A percentile compares a stretch with the other conserved stretches of the same genome.
Evolutionary conservation across 2,888 invertebrate species (phyloP).

Genomic region (Heteromurus nitidus): DNA sequence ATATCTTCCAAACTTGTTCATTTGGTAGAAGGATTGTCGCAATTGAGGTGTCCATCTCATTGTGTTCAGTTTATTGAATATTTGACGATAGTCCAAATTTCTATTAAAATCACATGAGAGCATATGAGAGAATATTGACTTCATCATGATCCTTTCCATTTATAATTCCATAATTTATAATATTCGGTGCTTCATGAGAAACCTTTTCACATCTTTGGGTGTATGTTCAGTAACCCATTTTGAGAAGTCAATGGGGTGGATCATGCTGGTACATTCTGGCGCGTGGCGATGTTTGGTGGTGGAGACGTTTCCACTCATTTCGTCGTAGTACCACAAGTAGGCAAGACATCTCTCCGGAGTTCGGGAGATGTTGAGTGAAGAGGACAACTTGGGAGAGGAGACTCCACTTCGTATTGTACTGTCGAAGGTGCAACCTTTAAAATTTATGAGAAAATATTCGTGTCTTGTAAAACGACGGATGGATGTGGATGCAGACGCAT

Average conservation of each 20-base stretch:
- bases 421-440: conserved; percentile 46
- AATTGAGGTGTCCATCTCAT: conserved; percentile 47
- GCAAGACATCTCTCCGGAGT: conserved; percentile 35
- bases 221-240: conserved; percentile 39
- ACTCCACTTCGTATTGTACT: not conserved
- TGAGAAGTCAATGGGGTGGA: conserved; percentile 48
- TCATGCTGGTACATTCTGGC: conserved; percentile 40
- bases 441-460: no score
- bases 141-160: not conserved
- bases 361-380: not conserved
- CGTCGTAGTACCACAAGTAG: conserved; percentile 53
- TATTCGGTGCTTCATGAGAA: not conserved
- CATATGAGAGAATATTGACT: not conserved
- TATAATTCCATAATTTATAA: not conserved
- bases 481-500: no score
- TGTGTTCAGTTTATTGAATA: conserved; percentile 36
- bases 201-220: conserved; percentile 40
- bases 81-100: conserved; percentile 11
- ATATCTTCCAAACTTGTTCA: conserved; percentile 49
- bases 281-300: not conserved
- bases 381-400: not conserved
- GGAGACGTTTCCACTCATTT: conserved; percentile 11
- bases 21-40: conserved; percentile 24
- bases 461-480: no score
- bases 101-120: conserved; percentile 17